Evolutionary conservation across 1,140 invertebrate genomes (phyloP), one percentile per base, ranked within the genome.

Genomic region (Sminthurinus signatus): DNA sequence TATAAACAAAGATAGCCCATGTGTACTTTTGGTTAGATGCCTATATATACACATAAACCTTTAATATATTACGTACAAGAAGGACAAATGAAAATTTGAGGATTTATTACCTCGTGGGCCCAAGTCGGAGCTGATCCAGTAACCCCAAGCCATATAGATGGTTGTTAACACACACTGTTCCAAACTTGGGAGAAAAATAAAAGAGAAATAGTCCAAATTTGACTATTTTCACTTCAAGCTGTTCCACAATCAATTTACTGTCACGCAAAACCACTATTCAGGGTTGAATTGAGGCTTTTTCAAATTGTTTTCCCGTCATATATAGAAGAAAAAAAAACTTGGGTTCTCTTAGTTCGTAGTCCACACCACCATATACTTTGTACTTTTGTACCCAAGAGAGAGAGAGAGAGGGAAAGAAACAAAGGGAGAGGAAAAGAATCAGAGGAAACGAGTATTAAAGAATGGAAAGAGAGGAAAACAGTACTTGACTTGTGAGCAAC

Each of bases 141-240:
- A 72, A 46, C 70, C 70, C 70, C 70, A 72, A 46, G 70, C 70
- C 70, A 72, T 72, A n/a, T 12, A 29, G 28, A 42, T 31, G 19
- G 15, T 28, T 21, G 42, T 2, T 10, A 12, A 43, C 54, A 51
- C 17, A 23, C 4, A 4, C 17, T 54, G 17, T n/a, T n/a, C 23
- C 10, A 8, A 17, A 54, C 23, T 54, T 10, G 4, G 3, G 21
- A 54, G 28, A 5, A 15, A 28, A 54, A 48, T 48, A 25, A 21
- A 48, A n/a, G 8, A 21, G n/a, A 25, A 48, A 48, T 48, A 12
- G 17, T 10, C 5, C 4, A 21, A 48, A 21, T 10, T 48, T 21
- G 4, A 8, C 44, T 25, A 25, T 5, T 25, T 48, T 25, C 44
- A 48, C 44, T 48, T 48, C 32, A 36, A 36, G 5, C 32, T 36